These are phyloP conservation scores for Ichneumon xanthorius DNA, from an alignment of 2,888 invertebrate species.

Conservation along the genomic window DNA sequence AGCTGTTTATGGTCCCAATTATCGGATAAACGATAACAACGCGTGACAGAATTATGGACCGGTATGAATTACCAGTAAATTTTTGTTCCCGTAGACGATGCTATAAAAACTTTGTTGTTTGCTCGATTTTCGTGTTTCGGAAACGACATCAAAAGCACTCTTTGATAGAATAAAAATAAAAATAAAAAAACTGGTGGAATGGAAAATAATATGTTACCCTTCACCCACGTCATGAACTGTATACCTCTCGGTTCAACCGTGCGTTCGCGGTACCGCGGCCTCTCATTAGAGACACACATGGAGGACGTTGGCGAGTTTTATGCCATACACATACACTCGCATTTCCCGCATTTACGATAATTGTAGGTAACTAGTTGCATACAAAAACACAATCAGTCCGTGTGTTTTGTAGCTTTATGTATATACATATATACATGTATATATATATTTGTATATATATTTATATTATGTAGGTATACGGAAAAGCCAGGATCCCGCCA, in stretches of 20 bases:
- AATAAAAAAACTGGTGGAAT: neutral
- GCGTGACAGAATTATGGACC: neutral
- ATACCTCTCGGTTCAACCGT: neutral
- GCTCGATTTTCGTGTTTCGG: neutral
- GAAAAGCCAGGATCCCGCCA: slow-evolving; percentile 54
- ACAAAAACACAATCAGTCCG: slow-evolving; percentile 78
- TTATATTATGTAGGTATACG: slow-evolving; percentile 14
- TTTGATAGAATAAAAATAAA: neutral
- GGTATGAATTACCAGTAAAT: neutral
- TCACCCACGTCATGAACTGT: neutral
- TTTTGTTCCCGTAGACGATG: neutral
- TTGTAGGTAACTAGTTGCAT: slow-evolving; percentile 74
- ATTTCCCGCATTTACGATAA: slow-evolving; percentile 56
- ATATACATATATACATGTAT: neutral
- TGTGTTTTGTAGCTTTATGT: slow-evolving; percentile 22
- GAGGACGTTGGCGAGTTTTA: slow-evolving; percentile 35
- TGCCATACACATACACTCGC: slow-evolving; percentile 16
- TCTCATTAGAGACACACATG: slow-evolving; percentile 54
- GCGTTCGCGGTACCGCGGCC: slow-evolving; percentile 25
- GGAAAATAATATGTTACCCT: slow-evolving; percentile 3
- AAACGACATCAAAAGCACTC: neutral
- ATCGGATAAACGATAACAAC: slow-evolving; percentile 2
- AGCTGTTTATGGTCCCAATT: neutral
- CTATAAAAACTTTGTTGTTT: neutral
- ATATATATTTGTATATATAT: slow-evolving; percentile 1